Conservation (phyloP, 2,113 vertebrate genomes). For the Heterotilapia buettikoferi region DNA sequence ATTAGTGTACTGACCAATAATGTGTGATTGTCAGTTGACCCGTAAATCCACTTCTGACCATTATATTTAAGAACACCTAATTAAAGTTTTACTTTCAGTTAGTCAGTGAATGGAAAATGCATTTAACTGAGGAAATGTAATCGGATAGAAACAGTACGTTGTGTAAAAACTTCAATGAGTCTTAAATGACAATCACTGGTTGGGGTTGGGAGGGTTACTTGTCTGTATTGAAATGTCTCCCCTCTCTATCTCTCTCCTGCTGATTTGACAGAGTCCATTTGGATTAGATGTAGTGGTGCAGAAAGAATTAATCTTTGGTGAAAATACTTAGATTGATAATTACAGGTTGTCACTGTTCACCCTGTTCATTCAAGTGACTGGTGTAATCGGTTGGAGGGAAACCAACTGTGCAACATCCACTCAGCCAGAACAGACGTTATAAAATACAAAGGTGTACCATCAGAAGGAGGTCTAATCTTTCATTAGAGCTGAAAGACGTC, state of each 20-base stretch:
- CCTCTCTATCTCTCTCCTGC: neutral
- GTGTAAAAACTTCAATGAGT: neutral
- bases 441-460: constrained; percentile 10
- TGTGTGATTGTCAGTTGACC: neutral
- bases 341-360: constrained; percentile 56
- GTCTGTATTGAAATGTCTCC: neutral
- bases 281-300: constrained; percentile 27
- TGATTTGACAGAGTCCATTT: constrained; percentile 30
- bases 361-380: constrained; percentile 38
- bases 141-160: neutral
- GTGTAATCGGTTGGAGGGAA: constrained; percentile 57
- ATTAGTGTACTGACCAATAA: neutral
- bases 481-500: neutral
- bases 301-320: constrained; percentile 51
- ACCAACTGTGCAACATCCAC: constrained; percentile 30
- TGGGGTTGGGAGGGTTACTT: constrained; percentile 8
- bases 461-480: neutral
- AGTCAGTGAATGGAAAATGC: neutral
- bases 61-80: neutral
- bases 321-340: constrained; percentile 61
- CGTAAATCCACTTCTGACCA: neutral
- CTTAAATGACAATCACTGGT: neutral
- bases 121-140: constrained; percentile 5
- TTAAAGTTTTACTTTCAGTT: neutral
- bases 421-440: constrained; percentile 8